Evolutionary conservation across 2,113 vertebrate genomes (phyloP).

Genomic region (Chaenogobius annularis): DNA sequence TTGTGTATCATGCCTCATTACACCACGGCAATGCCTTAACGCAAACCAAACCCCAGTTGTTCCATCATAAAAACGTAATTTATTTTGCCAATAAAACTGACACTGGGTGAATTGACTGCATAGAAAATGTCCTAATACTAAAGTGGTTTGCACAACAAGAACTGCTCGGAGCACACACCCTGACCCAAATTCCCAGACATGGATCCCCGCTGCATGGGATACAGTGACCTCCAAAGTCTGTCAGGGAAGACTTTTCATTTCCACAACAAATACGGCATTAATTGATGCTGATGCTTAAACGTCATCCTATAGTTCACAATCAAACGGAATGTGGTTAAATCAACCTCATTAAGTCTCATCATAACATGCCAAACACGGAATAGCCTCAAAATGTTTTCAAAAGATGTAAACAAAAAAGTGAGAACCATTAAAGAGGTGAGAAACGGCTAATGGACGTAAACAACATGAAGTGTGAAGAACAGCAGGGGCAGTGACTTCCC

Average conservation of each 20-base stretch:
- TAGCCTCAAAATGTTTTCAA: neutral
- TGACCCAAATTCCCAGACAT: slow-evolving; percentile 36
- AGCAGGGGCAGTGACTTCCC: slow-evolving; percentile 33
- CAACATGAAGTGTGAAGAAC: slow-evolving; percentile 50
- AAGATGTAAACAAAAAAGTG: neutral
- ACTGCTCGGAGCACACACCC: slow-evolving; percentile 12
- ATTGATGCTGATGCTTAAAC: neutral
- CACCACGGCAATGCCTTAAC: neutral
- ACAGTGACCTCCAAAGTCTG: neutral
- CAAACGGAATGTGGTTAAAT: neutral
- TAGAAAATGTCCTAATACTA: slow-evolving; percentile 37
- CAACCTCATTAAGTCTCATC: neutral
- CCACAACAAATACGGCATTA: too few species aligned
- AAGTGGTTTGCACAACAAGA: slow-evolving; percentile 33
- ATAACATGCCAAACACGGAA: neutral
- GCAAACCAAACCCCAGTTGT: slow-evolving; percentile 24
- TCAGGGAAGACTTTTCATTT: neutral
- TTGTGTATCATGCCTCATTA: neutral
- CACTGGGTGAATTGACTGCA: slow-evolving; percentile 12
- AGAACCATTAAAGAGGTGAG: neutral
- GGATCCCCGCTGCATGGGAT: neutral
- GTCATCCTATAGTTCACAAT: neutral
- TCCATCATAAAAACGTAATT: slow-evolving; percentile 18
- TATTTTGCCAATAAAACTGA: neutral
- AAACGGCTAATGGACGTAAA: slow-evolving; percentile 31